Percentiles rank a stretch among this genome's conserved stretches.
phyloP scores from a whole-genome alignment of 2,113 vertebrate genomes.

The Pungitius pungitius region DNA sequence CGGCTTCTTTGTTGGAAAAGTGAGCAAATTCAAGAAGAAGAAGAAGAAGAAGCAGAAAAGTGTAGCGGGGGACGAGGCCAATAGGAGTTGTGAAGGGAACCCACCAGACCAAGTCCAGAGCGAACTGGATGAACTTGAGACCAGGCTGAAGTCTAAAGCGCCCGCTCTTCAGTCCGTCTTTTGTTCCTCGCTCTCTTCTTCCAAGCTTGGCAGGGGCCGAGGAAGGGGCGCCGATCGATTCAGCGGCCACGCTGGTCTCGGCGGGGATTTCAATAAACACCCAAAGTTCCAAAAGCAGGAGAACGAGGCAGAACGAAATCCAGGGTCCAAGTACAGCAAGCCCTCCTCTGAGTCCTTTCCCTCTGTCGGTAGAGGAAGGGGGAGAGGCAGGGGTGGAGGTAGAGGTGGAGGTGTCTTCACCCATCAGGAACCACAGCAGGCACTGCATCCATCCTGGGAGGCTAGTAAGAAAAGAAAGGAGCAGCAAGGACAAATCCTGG shows the following conservation, averaged over 20 bases:
- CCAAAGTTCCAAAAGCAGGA: conserved; percentile 41
- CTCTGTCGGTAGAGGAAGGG: conserved; percentile 32
- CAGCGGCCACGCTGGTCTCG: neutral
- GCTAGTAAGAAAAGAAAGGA: conserved; percentile 92
- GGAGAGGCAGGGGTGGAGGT: conserved; percentile 30
- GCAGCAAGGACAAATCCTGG: conserved; percentile 88
- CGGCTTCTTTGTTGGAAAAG: conserved; percentile 95
- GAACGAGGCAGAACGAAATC: conserved; percentile 3
- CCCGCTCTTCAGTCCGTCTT: conserved; percentile 85
- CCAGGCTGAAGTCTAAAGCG: conserved; percentile 63
- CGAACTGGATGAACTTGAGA: conserved; percentile 59
- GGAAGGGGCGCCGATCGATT: neutral
- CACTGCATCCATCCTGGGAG: conserved; percentile 98
- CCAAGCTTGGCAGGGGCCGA: conserved; percentile 19
- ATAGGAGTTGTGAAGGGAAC: conserved; percentile 6
- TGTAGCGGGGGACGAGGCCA: conserved; percentile 2
- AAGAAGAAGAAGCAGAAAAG: conserved; percentile 50
- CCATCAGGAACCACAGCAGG: conserved; percentile 68
- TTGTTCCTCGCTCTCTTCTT: conserved; percentile 83
- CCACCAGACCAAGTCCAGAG: conserved; percentile 17
- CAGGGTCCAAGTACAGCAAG: conserved; percentile 34
- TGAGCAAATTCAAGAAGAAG: conserved; percentile 85
- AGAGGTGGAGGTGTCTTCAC: conserved; percentile 48
- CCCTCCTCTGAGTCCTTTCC: neutral
- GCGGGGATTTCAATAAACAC: conserved; percentile 35